Evolutionary conservation across 2,888 invertebrate genomes (phyloP).

Genomic region (Copidosoma aretas): DNA sequence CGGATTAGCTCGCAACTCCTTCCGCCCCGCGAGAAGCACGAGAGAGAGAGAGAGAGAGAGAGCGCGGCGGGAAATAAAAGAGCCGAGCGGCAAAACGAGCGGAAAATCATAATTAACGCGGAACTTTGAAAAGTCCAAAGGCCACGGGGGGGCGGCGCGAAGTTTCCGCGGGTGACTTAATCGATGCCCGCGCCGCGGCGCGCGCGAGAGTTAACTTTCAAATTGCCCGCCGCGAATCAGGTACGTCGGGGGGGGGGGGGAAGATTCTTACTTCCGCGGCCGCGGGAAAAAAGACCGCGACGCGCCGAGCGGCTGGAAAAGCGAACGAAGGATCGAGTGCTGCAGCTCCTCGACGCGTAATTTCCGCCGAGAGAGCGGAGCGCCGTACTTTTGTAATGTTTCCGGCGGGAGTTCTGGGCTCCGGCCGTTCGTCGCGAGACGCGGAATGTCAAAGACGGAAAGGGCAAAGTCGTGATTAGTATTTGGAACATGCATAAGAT

Average conservation of each 20-base stretch:
- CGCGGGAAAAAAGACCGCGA: too few relatives aligned
- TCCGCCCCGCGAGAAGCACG: too few relatives aligned
- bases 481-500: too few relatives aligned
- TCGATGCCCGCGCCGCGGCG: conserved; percentile 28
- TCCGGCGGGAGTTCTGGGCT: too few relatives aligned
- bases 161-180: conserved; percentile 19
- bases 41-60: too few relatives aligned
- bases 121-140: conserved; percentile 18
- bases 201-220: conserved; percentile 29
- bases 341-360: too few relatives aligned
- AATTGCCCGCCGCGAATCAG: conserved; percentile 29
- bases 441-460: too few relatives aligned
- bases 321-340: background rate
- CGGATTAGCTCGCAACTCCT: too few relatives aligned
- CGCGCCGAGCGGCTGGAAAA: background rate
- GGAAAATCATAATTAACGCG: conserved; percentile 15
- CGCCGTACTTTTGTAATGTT: too few relatives aligned
- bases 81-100: background rate
- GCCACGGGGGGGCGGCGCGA: background rate
- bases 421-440: too few relatives aligned
- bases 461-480: too few relatives aligned
- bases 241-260: conserved; percentile 1
- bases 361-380: too few relatives aligned
- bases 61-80: background rate
- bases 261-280: background rate